Evolutionary conservation across 1,140 invertebrate species (phyloP).

Genomic region (Nylanderia fulva): DNA sequence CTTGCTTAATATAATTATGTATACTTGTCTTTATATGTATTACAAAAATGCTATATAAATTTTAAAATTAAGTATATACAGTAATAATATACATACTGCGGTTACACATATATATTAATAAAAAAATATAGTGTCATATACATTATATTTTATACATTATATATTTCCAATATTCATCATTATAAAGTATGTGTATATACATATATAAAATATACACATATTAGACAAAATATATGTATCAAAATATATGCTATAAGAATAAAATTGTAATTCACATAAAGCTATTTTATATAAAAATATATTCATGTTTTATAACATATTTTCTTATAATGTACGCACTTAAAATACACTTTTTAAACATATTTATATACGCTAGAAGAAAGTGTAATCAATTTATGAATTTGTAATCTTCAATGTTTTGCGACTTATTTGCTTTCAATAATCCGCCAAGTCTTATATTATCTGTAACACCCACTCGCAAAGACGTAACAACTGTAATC

Average conservation of each 20-base stretch:
- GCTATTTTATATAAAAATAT: conserved; percentile 4
- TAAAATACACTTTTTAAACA: neutral
- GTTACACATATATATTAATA: neutral
- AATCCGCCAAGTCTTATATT: conserved; percentile 37
- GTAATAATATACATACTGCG: neutral
- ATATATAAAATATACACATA: neutral
- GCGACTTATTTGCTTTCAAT: conserved; percentile 35
- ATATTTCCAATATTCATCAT: neutral
- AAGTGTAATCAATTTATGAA: neutral
- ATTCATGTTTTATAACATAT: neutral
- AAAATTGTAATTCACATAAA: neutral
- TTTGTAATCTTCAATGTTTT: neutral
- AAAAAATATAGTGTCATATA: neutral
- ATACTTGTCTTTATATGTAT: conserved; percentile 9
- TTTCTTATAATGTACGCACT: neutral
- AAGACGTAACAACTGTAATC: conserved; percentile 66
- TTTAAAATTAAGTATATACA: neutral
- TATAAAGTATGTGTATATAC: neutral
- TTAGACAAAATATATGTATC: neutral
- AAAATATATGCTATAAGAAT: conserved; percentile 1
- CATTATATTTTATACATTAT: neutral
- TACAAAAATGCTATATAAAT: neutral
- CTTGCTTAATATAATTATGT: conserved; percentile 68
- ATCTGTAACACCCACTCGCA: conserved; percentile 19
- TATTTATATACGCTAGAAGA: neutral